These are phyloP conservation scores for Macaca nemestrina DNA, from an alignment of 2,113 vertebrate genomes.

Conservation along the genomic window DNA sequence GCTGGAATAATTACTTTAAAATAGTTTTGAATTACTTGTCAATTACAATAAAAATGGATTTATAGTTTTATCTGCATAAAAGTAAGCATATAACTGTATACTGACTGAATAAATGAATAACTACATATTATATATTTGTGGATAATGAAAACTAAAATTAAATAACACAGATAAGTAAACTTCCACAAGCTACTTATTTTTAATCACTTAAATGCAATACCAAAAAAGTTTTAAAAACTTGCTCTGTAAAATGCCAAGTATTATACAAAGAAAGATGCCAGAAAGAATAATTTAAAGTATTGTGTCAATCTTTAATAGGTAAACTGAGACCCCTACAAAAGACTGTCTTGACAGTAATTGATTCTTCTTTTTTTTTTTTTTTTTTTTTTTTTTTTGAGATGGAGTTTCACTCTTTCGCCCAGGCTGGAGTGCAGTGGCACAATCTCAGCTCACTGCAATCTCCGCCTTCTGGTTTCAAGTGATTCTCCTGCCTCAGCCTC, in stretches of 20 bases:
- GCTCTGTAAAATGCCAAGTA: rapidly evolving
- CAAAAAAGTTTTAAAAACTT: too few species aligned
- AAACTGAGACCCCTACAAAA: not conserved
- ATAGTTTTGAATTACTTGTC: not conserved
- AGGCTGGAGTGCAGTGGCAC: too few species aligned
- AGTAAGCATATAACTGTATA: not conserved
- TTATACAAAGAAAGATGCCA: not conserved
- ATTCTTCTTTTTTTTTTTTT: too few species aligned
- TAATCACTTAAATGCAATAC: not conserved
- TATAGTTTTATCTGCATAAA: not conserved
- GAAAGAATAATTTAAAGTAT: rapidly evolving
- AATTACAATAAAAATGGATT: not conserved
- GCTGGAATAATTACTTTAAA: not conserved
- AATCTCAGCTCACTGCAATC: too few species aligned
- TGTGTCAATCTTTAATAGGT: not conserved
- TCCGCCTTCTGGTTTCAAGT: too few species aligned
- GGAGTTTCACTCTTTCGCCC: too few species aligned
- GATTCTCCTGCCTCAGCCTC: too few species aligned
- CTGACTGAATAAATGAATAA: not conserved
- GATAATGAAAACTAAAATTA: not conserved
- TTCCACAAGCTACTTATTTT: not conserved
- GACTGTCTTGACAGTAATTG: not conserved
- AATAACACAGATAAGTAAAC: not conserved
- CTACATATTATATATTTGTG: not conserved
- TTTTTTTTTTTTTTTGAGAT: too few species aligned